Conservation (phyloP, 2,888 invertebrate genomes). For the Apodemia zela region DNA sequence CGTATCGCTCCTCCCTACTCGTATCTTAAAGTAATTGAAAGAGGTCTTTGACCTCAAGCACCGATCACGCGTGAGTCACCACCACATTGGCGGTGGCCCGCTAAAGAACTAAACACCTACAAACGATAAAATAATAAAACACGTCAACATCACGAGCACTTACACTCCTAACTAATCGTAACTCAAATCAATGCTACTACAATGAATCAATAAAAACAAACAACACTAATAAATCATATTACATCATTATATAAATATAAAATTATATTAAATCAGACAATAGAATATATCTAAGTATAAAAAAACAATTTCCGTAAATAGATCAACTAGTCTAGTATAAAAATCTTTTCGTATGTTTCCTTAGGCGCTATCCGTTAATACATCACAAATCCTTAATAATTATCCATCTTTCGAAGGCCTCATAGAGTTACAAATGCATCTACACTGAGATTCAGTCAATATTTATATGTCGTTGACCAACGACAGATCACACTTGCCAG, state of each 20-base stretch:
- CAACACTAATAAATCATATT: slow-evolving; percentile 80
- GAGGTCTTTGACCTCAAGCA: slow-evolving; percentile 72
- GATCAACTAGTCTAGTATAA: slow-evolving; percentile 81
- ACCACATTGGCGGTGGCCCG: slow-evolving; percentile 21
- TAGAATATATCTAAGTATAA: slow-evolving; percentile 81
- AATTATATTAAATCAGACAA: slow-evolving; percentile 80
- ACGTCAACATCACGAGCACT: slow-evolving; percentile 54
- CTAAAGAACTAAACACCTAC: slow-evolving; percentile 64
- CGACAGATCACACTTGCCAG: slow-evolving; percentile 78
- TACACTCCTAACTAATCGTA: slow-evolving; percentile 49
- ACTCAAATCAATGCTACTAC: slow-evolving; percentile 62
- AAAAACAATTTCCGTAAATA: slow-evolving; percentile 82
- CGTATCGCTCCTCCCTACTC: slow-evolving; percentile 60
- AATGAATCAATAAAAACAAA: slow-evolving; percentile 78
- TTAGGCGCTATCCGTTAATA: slow-evolving; percentile 81
- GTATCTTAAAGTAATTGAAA: slow-evolving; percentile 67
- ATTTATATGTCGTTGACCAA: slow-evolving; percentile 80
- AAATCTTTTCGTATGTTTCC: slow-evolving; percentile 81
- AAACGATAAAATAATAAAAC: slow-evolving; percentile 70
- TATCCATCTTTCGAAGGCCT: slow-evolving; percentile 81
- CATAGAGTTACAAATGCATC: slow-evolving; percentile 81
- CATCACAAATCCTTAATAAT: slow-evolving; percentile 81
- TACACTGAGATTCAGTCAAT: slow-evolving; percentile 81
- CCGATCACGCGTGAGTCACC: slow-evolving; percentile 40
- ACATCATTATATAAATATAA: slow-evolving; percentile 76